phyloP scores from a whole-genome alignment of 2,113 vertebrate species.

The Tricholaema leucomelas region DNA sequence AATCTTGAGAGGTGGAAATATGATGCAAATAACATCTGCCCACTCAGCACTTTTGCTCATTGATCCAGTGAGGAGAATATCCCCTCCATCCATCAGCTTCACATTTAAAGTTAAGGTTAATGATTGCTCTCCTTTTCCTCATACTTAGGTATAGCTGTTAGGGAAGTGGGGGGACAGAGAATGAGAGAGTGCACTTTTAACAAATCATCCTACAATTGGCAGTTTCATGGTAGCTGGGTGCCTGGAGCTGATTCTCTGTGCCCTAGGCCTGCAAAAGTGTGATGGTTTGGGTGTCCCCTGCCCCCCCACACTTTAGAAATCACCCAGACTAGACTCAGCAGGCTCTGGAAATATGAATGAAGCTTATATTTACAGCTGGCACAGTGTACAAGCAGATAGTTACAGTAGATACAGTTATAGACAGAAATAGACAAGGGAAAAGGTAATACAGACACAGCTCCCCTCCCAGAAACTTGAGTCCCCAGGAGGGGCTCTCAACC shows the following conservation, averaged over 20 bases:
- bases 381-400: too few species aligned
- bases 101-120: background rate
- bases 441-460: too few species aligned
- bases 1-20: background rate
- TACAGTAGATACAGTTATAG: too few species aligned
- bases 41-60: background rate
- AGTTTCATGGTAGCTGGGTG: background rate
- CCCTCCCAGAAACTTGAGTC: too few species aligned
- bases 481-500: too few species aligned
- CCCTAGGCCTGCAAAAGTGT: background rate
- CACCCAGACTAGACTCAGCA: too few species aligned
- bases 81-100: background rate
- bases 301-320: too few species aligned
- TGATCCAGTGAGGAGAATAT: background rate
- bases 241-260: background rate
- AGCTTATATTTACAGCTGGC: too few species aligned
- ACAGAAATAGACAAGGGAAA: too few species aligned
- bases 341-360: too few species aligned
- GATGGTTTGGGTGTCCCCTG: too few species aligned
- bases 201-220: background rate
- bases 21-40: background rate
- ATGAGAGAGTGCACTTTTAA: background rate
- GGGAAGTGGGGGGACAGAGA: too few species aligned
- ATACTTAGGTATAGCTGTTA: background rate
- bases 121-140: background rate